These are phyloP conservation scores for Arvicanthis niloticus DNA, from an alignment of 2,113 vertebrate genomes.

Conservation along the genomic window DNA sequence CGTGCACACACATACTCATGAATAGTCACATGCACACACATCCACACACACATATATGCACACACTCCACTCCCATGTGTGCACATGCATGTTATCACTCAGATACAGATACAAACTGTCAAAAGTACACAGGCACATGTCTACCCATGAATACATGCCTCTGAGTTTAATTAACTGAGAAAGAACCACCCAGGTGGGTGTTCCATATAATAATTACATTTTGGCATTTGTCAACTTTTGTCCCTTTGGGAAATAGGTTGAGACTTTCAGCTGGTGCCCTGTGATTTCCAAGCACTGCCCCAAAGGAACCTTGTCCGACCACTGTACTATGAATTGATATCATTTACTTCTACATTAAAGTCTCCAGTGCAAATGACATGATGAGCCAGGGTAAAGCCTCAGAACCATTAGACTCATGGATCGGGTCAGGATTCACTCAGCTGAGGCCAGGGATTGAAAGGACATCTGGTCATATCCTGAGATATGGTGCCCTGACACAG, in stretches of 20 bases:
- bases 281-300: background rate
- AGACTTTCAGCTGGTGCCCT: background rate
- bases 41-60: background rate
- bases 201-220: background rate
- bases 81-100: background rate
- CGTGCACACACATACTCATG: background rate
- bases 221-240: background rate
- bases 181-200: background rate
- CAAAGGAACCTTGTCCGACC: background rate
- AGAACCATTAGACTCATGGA: accelerated
- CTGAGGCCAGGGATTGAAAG: background rate
- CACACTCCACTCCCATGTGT: background rate
- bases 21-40: background rate
- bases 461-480: accelerated
- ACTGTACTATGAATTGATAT: background rate
- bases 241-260: background rate
- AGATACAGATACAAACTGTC: background rate
- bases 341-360: background rate
- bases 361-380: accelerated
- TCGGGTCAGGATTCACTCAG: background rate
- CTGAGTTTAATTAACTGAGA: no score
- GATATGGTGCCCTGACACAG: accelerated
- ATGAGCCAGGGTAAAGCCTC: accelerated
- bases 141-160: background rate
- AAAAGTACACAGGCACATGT: background rate